phyloP scores from a whole-genome alignment of 1,140 invertebrate genomes.

The Hycleus cichorii region DNA sequence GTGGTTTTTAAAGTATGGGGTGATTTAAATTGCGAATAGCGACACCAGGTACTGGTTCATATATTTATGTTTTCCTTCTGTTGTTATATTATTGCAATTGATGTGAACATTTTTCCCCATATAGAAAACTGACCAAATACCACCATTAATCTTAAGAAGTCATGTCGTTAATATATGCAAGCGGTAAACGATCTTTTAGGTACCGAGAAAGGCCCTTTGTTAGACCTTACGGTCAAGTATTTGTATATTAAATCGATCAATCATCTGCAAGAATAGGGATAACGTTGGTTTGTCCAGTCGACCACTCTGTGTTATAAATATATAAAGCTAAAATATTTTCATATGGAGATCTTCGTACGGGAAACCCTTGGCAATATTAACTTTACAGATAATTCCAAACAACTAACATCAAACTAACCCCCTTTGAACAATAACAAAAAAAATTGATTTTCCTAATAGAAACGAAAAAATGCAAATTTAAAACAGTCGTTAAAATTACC shows the following conservation, averaged over 20 bases:
- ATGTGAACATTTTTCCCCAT: conserved; percentile 16
- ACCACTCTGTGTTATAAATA: conserved; percentile 27
- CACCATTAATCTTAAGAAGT: conserved; percentile 39
- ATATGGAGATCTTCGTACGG: conserved; percentile 16
- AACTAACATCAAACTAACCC: neutral
- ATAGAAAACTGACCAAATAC: conserved; percentile 19
- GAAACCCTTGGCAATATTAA: conserved; percentile 13
- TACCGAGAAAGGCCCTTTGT: conserved; percentile 36
- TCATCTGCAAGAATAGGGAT: conserved; percentile 39
- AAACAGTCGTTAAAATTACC: too few species aligned
- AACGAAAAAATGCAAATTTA: too few species aligned
- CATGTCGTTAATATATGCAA: conserved; percentile 39
- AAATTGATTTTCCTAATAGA: too few species aligned
- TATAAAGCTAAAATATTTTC: conserved; percentile 36
- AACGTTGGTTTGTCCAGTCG: conserved; percentile 24
- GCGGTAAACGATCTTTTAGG: conserved; percentile 41
- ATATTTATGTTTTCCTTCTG: too few species aligned
- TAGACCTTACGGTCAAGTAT: conserved; percentile 42
- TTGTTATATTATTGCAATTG: too few species aligned
- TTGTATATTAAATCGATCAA: conserved; percentile 44
- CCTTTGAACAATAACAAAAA: too few species aligned
- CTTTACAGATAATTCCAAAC: conserved; percentile 10
- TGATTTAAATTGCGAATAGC: neutral
- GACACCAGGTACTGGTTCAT: too few species aligned
- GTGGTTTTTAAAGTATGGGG: too few species aligned